Conservation (phyloP, 2,888 invertebrate species). For the Catocala sponsa region DNA sequence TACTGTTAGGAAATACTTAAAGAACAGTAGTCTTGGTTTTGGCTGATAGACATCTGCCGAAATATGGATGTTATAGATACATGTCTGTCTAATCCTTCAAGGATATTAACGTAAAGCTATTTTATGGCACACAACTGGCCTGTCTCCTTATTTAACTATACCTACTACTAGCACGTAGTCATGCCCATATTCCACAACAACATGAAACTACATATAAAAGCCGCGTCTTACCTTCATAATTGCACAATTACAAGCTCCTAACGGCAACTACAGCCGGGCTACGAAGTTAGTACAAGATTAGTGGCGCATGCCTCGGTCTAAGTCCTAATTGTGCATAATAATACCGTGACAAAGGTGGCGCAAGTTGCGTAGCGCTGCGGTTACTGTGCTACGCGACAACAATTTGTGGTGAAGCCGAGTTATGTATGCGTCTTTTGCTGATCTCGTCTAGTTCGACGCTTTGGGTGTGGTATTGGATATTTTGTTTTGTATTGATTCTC, state of each 20-base stretch:
- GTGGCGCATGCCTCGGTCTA: slow-evolving; percentile 71
- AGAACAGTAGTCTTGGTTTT: too few species aligned
- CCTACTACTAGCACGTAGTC: too few species aligned
- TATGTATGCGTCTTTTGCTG: slow-evolving; percentile 62
- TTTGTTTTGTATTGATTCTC: not conserved
- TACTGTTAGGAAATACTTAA: too few species aligned
- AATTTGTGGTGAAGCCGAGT: slow-evolving; percentile 75
- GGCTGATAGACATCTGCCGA: too few species aligned
- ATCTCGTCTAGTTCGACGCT: slow-evolving; percentile 43
- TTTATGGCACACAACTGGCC: too few species aligned
- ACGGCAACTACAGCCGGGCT: slow-evolving; percentile 55
- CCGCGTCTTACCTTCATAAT: slow-evolving; percentile 33
- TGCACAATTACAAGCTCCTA: slow-evolving; percentile 56
- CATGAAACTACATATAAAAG: not conserved
- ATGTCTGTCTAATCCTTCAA: too few species aligned
- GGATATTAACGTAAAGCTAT: too few species aligned
- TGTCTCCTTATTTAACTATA: too few species aligned
- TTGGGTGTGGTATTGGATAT: slow-evolving; percentile 4
- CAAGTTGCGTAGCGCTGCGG: slow-evolving; percentile 68
- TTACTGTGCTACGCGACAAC: slow-evolving; percentile 67
- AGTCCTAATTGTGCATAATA: slow-evolving; percentile 83
- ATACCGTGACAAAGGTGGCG: slow-evolving; percentile 71
- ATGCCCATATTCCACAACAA: too few species aligned
- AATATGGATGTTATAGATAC: too few species aligned
- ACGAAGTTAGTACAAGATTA: slow-evolving; percentile 76